Evolutionary conservation across 1,140 invertebrate genomes (phyloP), one percentile per base, ranked within the genome.

Genomic region (Lineus longissimus): DNA sequence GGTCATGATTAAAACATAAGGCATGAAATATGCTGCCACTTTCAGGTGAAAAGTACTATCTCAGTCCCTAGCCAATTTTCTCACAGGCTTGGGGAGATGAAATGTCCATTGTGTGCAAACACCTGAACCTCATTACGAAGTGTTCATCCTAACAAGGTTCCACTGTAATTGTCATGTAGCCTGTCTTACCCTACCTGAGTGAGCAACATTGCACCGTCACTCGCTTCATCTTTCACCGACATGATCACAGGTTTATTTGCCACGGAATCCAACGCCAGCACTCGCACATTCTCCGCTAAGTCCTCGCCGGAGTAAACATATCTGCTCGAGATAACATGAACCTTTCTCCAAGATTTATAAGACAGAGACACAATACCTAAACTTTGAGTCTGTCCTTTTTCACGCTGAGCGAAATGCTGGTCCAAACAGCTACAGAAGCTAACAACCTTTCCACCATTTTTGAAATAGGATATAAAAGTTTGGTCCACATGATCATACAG

Each of bases 241-340:
- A 93, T 80, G 55, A 94, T 83, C 65, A 90, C 90, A 1, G 91
- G 91, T 2, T 90, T 92, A 36, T 91, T 88, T 89, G 90, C 91
- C 0, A 90, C 91, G 76, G 92, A 90, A 73, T 93, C 91, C 0
- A 87, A 88, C 0, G 90, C 91, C 31, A 94, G 76, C 17, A 91
- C 86, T 73, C 89, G 86, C 1, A 93, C 87, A 51, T 88, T 84
- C 36, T 86, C 86, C 70, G 91, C 88, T 0, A 89, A 88, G 25
- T 83, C 82, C 22, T 66, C 62, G 15, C 62, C 63, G 25, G 92
- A 89, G 76, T 93, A 94, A 68, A 89, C 92, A 76, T 92, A 92
- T 43, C 92, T 88, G 66, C 93, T 90, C 79, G 93, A 91, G 81
- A 94, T 87, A 84, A 93, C 87, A 70, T 88, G 88, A 0, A 93